A percentile compares a stretch with the other conserved stretches of the same genome.
These are phyloP conservation scores for Lontra canadensis DNA, from an alignment of 2,113 vertebrate genomes.

Conservation along the genomic window DNA sequence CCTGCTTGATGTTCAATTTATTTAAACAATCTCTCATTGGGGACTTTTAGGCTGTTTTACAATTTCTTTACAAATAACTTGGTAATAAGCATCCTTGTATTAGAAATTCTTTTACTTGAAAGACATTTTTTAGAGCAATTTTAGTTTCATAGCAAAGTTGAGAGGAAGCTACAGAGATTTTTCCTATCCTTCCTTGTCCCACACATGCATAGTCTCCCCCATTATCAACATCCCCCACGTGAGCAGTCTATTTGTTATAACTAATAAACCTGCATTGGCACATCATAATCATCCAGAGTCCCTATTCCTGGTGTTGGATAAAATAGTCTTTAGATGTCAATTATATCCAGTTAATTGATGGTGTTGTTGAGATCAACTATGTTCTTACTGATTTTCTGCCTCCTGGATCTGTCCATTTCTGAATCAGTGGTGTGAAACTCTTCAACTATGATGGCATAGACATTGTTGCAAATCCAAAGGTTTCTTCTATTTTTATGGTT, in stretches of 20 bases:
- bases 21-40: neutral
- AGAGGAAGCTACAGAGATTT: neutral
- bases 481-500: neutral
- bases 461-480: neutral
- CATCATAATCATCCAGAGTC: neutral
- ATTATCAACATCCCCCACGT: neutral
- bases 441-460: neutral
- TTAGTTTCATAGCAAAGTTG: neutral
- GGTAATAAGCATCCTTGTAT: neutral
- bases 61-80: neutral
- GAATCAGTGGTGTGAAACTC: neutral
- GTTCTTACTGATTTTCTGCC: neutral
- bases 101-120: neutral
- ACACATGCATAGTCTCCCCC: neutral
- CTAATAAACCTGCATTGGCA: neutral
- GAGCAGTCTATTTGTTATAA: neutral
- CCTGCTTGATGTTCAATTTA: neutral
- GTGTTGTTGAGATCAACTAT: neutral
- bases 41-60: neutral
- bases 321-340: neutral
- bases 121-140: neutral
- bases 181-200: neutral
- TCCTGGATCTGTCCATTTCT: neutral
- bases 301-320: neutral
- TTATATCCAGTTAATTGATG: neutral